These are phyloP conservation scores for Bedellia somnulentella DNA, from an alignment of 2,888 invertebrate species.

Conservation along the genomic window DNA sequence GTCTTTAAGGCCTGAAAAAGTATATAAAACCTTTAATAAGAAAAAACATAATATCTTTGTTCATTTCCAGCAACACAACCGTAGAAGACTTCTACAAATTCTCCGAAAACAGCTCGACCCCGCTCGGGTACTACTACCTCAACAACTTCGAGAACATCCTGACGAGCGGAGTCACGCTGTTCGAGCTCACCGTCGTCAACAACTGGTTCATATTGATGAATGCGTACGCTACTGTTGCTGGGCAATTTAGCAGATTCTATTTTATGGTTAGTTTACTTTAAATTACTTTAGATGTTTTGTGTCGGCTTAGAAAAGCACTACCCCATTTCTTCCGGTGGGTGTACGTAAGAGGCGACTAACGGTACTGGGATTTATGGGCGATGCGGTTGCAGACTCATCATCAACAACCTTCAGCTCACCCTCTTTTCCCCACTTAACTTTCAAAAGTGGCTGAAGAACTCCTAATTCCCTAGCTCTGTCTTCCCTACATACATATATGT, in stretches of 20 bases:
- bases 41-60: neutral
- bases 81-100: slow-evolving; percentile 82
- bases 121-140: slow-evolving; percentile 82
- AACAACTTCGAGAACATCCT: slow-evolving; percentile 83
- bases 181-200: slow-evolving; percentile 88
- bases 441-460: too few relatives aligned
- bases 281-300: neutral
- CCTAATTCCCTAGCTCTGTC: too few relatives aligned
- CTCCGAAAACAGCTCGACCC: slow-evolving; percentile 66
- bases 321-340: too few relatives aligned
- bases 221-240: slow-evolving; percentile 72
- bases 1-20: neutral
- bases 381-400: too few relatives aligned
- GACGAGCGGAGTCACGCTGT: slow-evolving; percentile 78
- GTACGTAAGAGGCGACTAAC: too few relatives aligned
- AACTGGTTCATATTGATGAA: slow-evolving; percentile 95
- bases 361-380: too few relatives aligned
- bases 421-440: too few relatives aligned
- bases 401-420: too few relatives aligned
- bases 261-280: slow-evolving; percentile 65
- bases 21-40: neutral
- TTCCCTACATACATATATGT: too few relatives aligned
- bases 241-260: slow-evolving; percentile 76
- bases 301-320: too few relatives aligned
- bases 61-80: slow-evolving; percentile 75